Percentiles rank a stretch among this genome's conserved stretches.
These are phyloP conservation scores for Mirounga angustirostris DNA, from an alignment of 2,113 vertebrate species.

Conservation along the genomic window DNA sequence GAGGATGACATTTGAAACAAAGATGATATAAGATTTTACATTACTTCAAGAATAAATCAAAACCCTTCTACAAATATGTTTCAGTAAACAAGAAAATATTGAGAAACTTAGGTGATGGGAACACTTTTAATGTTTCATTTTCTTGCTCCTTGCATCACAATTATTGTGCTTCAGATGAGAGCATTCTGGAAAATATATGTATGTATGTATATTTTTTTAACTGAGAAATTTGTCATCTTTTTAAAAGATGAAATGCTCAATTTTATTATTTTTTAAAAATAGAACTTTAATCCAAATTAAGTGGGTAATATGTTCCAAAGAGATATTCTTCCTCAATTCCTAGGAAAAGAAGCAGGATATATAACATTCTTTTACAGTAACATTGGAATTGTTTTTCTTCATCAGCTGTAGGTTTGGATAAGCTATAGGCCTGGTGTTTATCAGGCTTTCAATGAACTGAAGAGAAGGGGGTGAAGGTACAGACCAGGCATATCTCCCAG, in stretches of 20 bases:
- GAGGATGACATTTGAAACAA: constrained; percentile 54
- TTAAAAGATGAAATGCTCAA: not conserved
- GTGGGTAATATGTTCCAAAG: not conserved
- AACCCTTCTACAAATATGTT: not conserved
- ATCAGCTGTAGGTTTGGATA: constrained; percentile 36
- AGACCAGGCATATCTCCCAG: constrained; percentile 19
- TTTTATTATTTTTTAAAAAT: not conserved
- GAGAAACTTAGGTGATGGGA: not conserved
- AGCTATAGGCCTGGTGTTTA: constrained; percentile 54
- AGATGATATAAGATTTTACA: not conserved
- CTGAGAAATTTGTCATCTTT: not conserved
- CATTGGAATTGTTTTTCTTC: not conserved
- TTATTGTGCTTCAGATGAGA: constrained; percentile 1
- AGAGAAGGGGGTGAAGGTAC: not conserved
- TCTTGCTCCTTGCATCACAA: constrained; percentile 40
- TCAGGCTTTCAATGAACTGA: constrained; percentile 56
- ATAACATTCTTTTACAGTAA: not conserved
- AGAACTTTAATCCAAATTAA: constrained; percentile 26
- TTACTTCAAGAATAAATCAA: constrained; percentile 27
- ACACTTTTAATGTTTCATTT: constrained; percentile 39
- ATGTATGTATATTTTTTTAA: not conserved
- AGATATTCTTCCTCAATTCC: constrained; percentile 1
- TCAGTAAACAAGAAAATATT: not conserved
- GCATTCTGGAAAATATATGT: constrained; percentile 5
- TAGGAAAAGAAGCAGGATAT: not conserved